A percentile compares a stretch with the other conserved stretches of the same genome.
These are phyloP conservation scores for Psittacus erithacus DNA, from an alignment of 2,113 vertebrate species.

Conservation along the genomic window DNA sequence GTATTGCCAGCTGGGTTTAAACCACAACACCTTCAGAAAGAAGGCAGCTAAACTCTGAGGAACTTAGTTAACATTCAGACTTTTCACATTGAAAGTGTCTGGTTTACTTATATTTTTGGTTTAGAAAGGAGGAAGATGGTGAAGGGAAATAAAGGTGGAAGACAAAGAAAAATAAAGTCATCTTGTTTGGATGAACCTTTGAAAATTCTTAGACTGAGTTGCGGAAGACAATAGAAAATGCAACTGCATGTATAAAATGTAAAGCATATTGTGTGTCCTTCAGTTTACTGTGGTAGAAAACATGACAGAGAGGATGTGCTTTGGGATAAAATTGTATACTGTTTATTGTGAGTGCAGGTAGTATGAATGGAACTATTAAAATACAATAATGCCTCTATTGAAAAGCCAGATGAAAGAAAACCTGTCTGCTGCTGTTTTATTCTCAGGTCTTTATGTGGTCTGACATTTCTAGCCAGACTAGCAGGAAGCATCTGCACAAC, in stretches of 20 bases:
- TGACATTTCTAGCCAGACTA: constrained; percentile 6
- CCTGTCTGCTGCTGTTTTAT: not conserved
- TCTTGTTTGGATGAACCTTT: not conserved
- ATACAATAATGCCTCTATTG: not conserved
- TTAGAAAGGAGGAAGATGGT: not conserved
- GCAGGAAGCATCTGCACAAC: not conserved
- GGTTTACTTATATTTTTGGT: not conserved
- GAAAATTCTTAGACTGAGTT: not conserved
- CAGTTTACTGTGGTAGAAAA: not conserved
- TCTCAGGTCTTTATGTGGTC: not conserved
- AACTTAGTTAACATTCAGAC: not conserved
- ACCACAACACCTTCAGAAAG: not conserved
- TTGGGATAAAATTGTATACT: not conserved
- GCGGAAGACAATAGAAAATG: not conserved
- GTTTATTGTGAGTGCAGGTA: not conserved
- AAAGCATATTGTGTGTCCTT: not conserved
- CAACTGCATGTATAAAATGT: not conserved
- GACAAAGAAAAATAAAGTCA: not conserved
- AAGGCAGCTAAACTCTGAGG: not conserved
- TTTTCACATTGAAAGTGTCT: not conserved
- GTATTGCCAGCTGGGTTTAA: no score
- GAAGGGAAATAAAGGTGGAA: not conserved
- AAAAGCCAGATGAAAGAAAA: not conserved
- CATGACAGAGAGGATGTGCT: not conserved
- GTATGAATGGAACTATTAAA: not conserved